phyloP scores from a whole-genome alignment of 1,140 invertebrate species.

The Cyrtorhinus lividipennis region DNA sequence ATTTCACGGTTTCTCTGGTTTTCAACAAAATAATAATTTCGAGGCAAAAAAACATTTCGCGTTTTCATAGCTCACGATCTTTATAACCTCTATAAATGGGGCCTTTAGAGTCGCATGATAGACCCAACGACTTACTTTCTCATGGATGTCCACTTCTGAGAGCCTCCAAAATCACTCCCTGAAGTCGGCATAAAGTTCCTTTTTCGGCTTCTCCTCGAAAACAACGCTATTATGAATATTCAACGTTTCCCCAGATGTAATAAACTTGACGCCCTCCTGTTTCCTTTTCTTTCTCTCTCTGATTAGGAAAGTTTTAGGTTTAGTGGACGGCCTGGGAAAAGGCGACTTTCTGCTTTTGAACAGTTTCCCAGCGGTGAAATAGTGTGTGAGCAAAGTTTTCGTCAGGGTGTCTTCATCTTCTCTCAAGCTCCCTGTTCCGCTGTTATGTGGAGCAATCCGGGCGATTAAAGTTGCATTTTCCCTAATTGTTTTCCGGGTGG shows the following conservation, averaged over 20 bases:
- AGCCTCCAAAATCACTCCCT: too few relatives aligned
- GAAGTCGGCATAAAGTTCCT: too few relatives aligned
- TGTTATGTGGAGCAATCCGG: not conserved
- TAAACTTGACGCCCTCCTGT: not conserved
- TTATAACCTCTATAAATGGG: too few relatives aligned
- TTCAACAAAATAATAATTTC: too few relatives aligned
- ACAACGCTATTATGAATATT: not conserved
- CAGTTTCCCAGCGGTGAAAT: not conserved
- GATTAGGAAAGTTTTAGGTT: not conserved
- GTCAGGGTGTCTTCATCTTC: not conserved
- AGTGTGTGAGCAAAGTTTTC: not conserved
- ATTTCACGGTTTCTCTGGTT: too few relatives aligned
- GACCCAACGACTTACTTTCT: too few relatives aligned
- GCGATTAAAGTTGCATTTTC: not conserved
- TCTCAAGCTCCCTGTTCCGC: not conserved
- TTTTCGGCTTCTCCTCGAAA: not conserved
- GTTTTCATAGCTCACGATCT: too few relatives aligned
- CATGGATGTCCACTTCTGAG: too few relatives aligned
- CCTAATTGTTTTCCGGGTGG: not conserved
- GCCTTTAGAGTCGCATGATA: too few relatives aligned
- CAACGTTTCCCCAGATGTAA: not conserved
- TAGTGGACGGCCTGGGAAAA: too few relatives aligned
- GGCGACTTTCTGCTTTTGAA: not conserved
- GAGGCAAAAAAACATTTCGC: too few relatives aligned
- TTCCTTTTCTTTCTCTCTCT: not conserved